Evolutionary conservation across 2,113 vertebrate genomes (phyloP).

Genomic region (Vulpes vulpes): DNA sequence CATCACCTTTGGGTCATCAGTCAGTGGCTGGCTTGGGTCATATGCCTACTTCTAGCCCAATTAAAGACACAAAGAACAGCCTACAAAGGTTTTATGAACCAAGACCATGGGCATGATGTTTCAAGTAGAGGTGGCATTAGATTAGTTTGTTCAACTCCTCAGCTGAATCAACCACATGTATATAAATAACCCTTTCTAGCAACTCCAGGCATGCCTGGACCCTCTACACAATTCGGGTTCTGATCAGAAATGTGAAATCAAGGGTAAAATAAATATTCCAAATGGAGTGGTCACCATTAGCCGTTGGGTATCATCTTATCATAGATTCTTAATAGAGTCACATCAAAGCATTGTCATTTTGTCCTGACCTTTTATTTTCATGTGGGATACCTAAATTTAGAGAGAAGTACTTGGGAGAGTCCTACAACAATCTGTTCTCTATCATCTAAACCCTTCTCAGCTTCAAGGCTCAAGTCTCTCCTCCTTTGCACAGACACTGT

Average conservation of each 20-base stretch:
- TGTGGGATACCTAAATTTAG: background rate
- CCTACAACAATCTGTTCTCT: background rate
- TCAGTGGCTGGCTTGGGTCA: background rate
- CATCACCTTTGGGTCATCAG: background rate
- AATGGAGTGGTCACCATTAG: background rate
- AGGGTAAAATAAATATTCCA: background rate
- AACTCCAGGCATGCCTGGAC: background rate
- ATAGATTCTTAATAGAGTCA: background rate
- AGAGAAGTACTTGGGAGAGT: background rate
- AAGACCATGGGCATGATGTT: background rate
- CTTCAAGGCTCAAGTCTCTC: background rate
- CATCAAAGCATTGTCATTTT: background rate
- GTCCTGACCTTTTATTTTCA: background rate
- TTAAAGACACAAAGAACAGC: background rate
- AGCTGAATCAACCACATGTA: background rate
- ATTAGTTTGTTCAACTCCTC: background rate
- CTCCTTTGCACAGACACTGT: background rate
- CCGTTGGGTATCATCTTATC: background rate
- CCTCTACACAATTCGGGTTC: background rate
- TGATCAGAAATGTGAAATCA: background rate
- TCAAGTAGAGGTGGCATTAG: background rate
- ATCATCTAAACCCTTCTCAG: background rate
- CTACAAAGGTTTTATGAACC: background rate
- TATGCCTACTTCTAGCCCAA: background rate
- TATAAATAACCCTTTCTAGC: background rate